A percentile compares a stretch with the other conserved stretches of the same genome.
phyloP scores from a whole-genome alignment of 2,113 vertebrate species.

The Chitala chitala region DNA sequence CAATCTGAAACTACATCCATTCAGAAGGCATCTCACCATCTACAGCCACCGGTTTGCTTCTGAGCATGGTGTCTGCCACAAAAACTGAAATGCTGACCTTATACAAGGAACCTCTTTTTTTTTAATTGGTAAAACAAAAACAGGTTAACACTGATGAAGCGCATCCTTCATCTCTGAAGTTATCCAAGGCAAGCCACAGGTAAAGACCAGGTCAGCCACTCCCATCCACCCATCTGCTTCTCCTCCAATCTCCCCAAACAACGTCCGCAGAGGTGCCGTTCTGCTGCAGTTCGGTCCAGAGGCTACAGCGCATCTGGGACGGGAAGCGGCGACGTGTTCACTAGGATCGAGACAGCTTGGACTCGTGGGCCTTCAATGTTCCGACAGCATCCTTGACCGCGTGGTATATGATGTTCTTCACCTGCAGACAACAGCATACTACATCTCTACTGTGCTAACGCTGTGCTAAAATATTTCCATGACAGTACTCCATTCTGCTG shows the following conservation, averaged over 20 bases:
- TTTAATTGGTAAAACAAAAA: slow-evolving; percentile 30
- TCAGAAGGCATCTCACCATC: slow-evolving; percentile 53
- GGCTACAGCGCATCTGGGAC: slow-evolving; percentile 32
- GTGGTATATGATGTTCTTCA: slow-evolving; percentile 99
- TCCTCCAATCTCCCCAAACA: not conserved
- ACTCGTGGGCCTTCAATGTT: slow-evolving; percentile 91
- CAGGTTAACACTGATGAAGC: slow-evolving; percentile 55
- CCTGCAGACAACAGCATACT: slow-evolving; percentile 58
- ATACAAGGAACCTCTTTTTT: slow-evolving; percentile 47
- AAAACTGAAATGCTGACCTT: slow-evolving; percentile 60
- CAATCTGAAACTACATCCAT: slow-evolving; percentile 50
- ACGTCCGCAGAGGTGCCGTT: not conserved
- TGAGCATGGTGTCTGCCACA: slow-evolving; percentile 38
- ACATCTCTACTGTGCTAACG: not conserved
- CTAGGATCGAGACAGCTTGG: slow-evolving; percentile 88
- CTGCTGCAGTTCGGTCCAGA: slow-evolving; percentile 37
- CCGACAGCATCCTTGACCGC: slow-evolving; percentile 97
- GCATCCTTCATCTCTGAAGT: slow-evolving; percentile 52
- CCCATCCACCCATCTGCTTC: not conserved
- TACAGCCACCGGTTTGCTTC: slow-evolving; percentile 28
- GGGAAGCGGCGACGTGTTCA: slow-evolving; percentile 35
- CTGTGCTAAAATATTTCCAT: not conserved
- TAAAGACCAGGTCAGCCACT: slow-evolving; percentile 30
- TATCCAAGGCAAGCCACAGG: slow-evolving; percentile 29
- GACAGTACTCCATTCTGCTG: not conserved